Evolutionary conservation across 2,888 invertebrate species (phyloP).

Genomic region (Monopis laevigella): DNA sequence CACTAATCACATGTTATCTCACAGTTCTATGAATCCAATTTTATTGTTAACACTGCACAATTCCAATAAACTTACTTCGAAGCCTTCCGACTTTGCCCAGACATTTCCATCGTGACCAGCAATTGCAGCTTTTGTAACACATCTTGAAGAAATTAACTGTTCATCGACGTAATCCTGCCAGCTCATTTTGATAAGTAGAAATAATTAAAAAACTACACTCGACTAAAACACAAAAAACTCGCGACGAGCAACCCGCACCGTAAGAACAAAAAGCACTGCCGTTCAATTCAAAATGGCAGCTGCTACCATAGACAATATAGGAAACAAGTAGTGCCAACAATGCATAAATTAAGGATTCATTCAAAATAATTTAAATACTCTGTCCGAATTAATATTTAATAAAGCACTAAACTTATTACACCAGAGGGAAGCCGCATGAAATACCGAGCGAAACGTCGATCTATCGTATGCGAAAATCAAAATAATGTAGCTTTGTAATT

Average conservation of each 20-base stretch:
- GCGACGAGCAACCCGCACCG: conserved; percentile 62
- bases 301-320: conserved; percentile 38
- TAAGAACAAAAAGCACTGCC: conserved; percentile 67
- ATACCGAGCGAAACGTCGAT: no score
- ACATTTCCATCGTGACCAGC: conserved; percentile 95
- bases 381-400: no score
- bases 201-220: conserved; percentile 65
- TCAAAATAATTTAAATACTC: no score
- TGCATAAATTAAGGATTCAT: no score
- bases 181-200: conserved; percentile 81
- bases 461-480: no score
- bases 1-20: conserved; percentile 14
- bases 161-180: conserved; percentile 99
- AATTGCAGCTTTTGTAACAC: conserved; percentile 94
- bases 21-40: conserved; percentile 19
- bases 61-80: conserved; percentile 81
- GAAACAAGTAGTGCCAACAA: background rate
- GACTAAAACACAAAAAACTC: conserved; percentile 54
- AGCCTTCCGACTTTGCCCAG: conserved; percentile 94
- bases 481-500: no score
- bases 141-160: conserved; percentile 94
- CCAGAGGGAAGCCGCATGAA: no score
- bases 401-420: no score
- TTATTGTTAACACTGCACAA: conserved; percentile 32
- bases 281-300: conserved; percentile 67